Percentiles rank a stretch among this genome's conserved stretches.
These are phyloP conservation scores for Agrilus planipennis DNA, from an alignment of 1,140 invertebrate genomes.

Conservation along the genomic window DNA sequence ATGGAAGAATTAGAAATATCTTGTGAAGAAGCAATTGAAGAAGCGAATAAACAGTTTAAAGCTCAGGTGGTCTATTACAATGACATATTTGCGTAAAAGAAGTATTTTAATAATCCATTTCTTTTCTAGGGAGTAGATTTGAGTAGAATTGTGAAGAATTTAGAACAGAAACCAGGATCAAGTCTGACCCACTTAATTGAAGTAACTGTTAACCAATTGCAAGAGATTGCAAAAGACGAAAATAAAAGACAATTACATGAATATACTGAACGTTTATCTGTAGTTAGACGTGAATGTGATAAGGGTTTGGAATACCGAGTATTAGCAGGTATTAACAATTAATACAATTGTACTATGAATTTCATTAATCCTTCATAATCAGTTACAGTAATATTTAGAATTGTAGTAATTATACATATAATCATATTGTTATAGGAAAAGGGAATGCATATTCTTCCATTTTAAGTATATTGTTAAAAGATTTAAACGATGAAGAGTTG, in stretches of 20 bases:
- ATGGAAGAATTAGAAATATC: conserved; percentile 73
- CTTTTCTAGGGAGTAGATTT: no score
- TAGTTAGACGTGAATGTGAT: conserved; percentile 44
- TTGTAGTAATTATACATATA: no score
- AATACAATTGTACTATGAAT: no score
- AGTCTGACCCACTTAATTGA: no score
- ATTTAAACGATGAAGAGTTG: conserved; percentile 32
- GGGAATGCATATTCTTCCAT: conserved; percentile 55
- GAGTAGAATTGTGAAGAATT: no score
- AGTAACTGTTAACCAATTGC: no score
- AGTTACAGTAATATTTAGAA: no score
- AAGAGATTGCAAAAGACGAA: conserved; percentile 28
- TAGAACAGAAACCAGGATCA: no score
- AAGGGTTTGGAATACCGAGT: conserved; percentile 61
- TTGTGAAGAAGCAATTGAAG: conserved; percentile 65
- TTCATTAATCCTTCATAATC: no score
- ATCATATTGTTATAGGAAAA: conserved; percentile 37
- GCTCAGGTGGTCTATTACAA: no score
- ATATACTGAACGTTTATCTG: conserved; percentile 19
- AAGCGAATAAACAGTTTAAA: conserved; percentile 74
- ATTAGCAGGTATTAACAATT: conserved; percentile 41
- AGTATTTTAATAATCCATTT: no score
- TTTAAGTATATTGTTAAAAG: conserved; percentile 38
- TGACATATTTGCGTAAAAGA: no score
- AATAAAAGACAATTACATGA: conserved; percentile 16